Conservation (phyloP, 2,888 invertebrate genomes). For the Morpho helenor region DNA sequence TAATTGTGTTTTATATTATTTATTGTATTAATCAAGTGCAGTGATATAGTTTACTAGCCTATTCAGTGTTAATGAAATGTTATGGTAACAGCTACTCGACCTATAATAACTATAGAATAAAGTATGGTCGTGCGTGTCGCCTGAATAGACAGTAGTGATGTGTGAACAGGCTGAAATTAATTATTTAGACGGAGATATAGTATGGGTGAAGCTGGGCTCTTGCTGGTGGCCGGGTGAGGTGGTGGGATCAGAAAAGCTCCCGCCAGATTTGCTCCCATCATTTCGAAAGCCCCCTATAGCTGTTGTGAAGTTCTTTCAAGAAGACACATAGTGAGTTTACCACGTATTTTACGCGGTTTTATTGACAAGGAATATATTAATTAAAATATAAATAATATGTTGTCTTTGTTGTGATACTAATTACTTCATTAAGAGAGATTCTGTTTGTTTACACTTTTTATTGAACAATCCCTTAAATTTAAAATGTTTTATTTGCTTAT, state of each 20-base stretch:
- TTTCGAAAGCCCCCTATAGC: constrained; percentile 87
- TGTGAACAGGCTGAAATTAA: constrained; percentile 83
- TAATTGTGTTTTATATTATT: constrained; percentile 33
- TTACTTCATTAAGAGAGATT: no score
- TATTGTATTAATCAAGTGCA: constrained; percentile 33
- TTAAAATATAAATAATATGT: background rate
- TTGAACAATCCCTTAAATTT: no score
- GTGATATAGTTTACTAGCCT: constrained; percentile 32
- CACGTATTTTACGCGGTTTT: constrained; percentile 17
- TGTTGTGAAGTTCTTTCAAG: constrained; percentile 91
- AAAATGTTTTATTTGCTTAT: no score
- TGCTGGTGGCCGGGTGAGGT: constrained; percentile 95
- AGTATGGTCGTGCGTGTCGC: constrained; percentile 73
- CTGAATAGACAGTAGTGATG: constrained; percentile 78
- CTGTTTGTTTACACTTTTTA: no score
- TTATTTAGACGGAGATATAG: constrained; percentile 87
- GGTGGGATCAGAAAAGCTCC: constrained; percentile 80
- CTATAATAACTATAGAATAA: constrained; percentile 47
- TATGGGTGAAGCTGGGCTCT: constrained; percentile 90
- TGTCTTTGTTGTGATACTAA: constrained; percentile 6
- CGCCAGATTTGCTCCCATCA: constrained; percentile 82
- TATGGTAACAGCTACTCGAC: constrained; percentile 60
- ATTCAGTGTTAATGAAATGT: constrained; percentile 35
- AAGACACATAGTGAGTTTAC: constrained; percentile 87
- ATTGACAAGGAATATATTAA: background rate